Base-by-base conservation (phyloP, 2,797 vertebrate genomes). In the Eulemur albifrons region DNA sequence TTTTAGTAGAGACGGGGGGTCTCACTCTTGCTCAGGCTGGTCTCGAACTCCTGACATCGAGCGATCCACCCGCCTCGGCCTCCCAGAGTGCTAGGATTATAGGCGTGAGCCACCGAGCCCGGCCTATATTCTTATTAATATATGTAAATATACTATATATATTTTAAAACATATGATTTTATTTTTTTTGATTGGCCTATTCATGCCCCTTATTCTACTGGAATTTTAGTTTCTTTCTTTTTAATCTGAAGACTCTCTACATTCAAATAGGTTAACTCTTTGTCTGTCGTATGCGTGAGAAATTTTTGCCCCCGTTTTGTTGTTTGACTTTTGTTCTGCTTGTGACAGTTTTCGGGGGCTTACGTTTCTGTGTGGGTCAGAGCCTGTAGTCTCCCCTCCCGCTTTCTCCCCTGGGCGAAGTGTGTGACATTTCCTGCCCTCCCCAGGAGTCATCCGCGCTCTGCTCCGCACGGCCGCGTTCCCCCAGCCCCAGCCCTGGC, bases 281-380 rank as follows among this genome's bases (percentile, higher is more conserved):
- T 50, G 4, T 69, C 72, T 76, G 43, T 57, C 7, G 0, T 12
- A 6, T 70, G 35, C 23, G 25, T 75, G 57, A 86, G 52, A 80
- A 57, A 48, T n/a, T 54, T 25, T 91, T 40, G 10, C 43, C 59
- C 54, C 2, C 4, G 4, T 87, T 89, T 65, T 43, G 30, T 13
- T 38, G n/a, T 90, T 88, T 11, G 77, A n/a, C 65, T 54, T 86
- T 61, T 80, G 23, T 85, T 93, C 77, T 61, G 70, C 38, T 77
- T 73, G 77, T 52, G 1, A 25, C 13, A 9, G 70, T 48, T 72
- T 79, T 70, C 1, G n/a, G 12, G 8, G 25, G 59, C 65, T 93
- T 27, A 21, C 27, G n/a, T 76, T 87, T 79, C 54, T 32, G 30
- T 50, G 25, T n/a, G 15, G 4, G 72, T 67, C 27, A 0, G 30